Conservation (phyloP, 2,888 invertebrate genomes). For the Belgica antarctica region DNA sequence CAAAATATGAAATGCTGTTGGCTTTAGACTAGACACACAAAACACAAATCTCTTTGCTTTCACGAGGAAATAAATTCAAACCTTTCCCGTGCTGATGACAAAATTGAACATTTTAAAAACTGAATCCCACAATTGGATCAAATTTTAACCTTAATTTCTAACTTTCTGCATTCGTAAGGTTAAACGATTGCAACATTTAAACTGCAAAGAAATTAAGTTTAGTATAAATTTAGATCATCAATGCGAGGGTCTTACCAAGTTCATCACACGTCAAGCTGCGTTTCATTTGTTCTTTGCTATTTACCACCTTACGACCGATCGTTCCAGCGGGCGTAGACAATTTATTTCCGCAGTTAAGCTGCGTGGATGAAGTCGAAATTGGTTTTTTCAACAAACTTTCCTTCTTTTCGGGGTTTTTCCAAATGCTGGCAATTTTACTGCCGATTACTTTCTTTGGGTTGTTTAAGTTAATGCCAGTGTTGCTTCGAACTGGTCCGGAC, state of each 20-base stretch:
- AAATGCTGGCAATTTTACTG: slow-evolving; percentile 54
- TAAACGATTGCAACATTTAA: too few species aligned
- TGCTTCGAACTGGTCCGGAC: not conserved
- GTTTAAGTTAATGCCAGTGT: slow-evolving; percentile 47
- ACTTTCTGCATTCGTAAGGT: too few species aligned
- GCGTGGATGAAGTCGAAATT: slow-evolving; percentile 6
- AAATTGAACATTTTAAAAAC: too few species aligned
- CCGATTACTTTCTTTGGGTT: slow-evolving; percentile 50
- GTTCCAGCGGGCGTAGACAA: not conserved
- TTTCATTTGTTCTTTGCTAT: slow-evolving; percentile 2
- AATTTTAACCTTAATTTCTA: too few species aligned
- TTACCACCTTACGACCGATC: not conserved
- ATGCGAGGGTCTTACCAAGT: slow-evolving; percentile 37
- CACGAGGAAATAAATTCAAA: too few species aligned
- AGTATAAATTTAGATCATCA: too few species aligned
- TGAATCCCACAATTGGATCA: too few species aligned
- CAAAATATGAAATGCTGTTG: too few species aligned
- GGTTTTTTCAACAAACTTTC: slow-evolving; percentile 20
- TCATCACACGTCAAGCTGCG: slow-evolving; percentile 35
- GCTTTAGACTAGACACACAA: too few species aligned
- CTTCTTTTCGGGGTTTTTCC: slow-evolving; percentile 51
- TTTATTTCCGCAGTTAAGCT: slow-evolving; percentile 23
- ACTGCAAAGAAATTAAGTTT: too few species aligned
- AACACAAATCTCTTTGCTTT: too few species aligned
- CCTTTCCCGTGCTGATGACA: too few species aligned